These are phyloP conservation scores for Drepana falcataria DNA, from an alignment of 2,888 invertebrate species.

Conservation along the genomic window DNA sequence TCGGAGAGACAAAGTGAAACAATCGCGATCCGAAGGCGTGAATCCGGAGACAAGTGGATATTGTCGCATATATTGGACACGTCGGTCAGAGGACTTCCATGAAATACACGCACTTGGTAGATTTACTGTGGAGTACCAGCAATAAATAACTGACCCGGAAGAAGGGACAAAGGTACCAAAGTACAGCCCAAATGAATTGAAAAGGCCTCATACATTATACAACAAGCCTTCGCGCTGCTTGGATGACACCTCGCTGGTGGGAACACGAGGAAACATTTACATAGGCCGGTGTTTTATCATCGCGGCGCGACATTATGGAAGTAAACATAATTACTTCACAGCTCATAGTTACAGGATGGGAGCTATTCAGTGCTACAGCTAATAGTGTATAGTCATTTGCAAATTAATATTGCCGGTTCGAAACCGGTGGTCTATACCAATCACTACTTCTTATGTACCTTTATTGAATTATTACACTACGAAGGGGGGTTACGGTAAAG, in stretches of 20 bases:
- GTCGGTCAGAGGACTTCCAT: constrained; percentile 34
- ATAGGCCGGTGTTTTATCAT: constrained; percentile 25
- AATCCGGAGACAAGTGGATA: constrained; percentile 33
- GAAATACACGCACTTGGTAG: constrained; percentile 49
- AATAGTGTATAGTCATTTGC: background rate
- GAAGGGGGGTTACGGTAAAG: too few relatives aligned
- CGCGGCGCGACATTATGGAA: constrained; percentile 4
- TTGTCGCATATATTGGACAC: constrained; percentile 35
- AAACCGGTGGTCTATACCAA: too few relatives aligned
- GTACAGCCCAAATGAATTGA: constrained; percentile 73
- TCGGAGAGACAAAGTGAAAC: constrained; percentile 1
- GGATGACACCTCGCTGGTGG: constrained; percentile 48
- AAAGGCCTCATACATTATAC: constrained; percentile 75
- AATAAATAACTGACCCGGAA: constrained; percentile 75
- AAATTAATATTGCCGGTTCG: too few relatives aligned
- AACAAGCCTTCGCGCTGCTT: constrained; percentile 48
- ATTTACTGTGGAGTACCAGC: constrained; percentile 65
- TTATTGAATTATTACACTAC: too few relatives aligned
- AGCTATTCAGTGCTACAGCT: background rate
- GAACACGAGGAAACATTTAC: constrained; percentile 54
- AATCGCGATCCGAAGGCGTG: constrained; percentile 18
- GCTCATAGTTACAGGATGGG: background rate
- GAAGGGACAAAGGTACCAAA: constrained; percentile 68
- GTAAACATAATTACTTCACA: background rate
- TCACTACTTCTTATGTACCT: too few relatives aligned